Evolutionary conservation across 1,140 invertebrate genomes (phyloP).

Genomic region (Conus ventricosus): DNA sequence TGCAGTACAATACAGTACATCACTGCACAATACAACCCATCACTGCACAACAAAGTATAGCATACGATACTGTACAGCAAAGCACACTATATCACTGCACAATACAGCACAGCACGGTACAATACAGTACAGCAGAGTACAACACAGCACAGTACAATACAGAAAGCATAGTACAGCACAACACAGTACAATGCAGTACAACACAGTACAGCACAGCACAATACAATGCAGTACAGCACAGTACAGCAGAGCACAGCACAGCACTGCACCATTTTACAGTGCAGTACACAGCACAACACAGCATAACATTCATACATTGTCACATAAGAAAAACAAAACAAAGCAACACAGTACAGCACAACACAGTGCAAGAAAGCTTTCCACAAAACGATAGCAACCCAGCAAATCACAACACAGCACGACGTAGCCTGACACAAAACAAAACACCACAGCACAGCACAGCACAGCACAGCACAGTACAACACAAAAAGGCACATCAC

Average conservation of each 20-base stretch:
- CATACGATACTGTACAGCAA: too few species aligned
- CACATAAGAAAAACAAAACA: neutral
- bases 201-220: neutral
- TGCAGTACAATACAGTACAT: too few species aligned
- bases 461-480: neutral
- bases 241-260: neutral
- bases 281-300: neutral
- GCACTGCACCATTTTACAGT: neutral
- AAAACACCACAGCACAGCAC: too few species aligned
- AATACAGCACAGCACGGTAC: neutral
- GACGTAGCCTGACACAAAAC: too few species aligned
- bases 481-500: neutral
- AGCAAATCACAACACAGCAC: too few species aligned
- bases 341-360: neutral
- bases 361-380: too few species aligned
- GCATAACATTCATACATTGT: neutral
- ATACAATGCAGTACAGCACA: neutral
- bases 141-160: neutral
- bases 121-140: neutral
- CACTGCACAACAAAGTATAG: too few species aligned
- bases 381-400: too few species aligned
- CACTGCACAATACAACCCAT: too few species aligned
- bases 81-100: too few species aligned
- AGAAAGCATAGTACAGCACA: neutral
- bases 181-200: neutral